Evolutionary conservation across 1,140 invertebrate genomes (phyloP).

Genomic region (Drosophila kikkawai): DNA sequence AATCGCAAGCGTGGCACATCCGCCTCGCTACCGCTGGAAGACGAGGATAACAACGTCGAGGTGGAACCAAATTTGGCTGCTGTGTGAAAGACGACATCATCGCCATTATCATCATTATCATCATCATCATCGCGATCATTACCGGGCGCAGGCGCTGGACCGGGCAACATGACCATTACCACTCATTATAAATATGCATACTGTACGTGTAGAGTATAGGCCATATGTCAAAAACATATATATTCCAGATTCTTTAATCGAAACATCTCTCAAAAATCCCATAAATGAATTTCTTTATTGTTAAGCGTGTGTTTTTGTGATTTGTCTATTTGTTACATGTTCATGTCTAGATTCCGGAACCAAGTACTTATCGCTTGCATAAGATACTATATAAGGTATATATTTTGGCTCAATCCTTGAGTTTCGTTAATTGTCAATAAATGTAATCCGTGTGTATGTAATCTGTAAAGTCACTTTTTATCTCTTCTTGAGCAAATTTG

Average conservation of each 20-base stretch:
- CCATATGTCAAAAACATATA: slow-evolving; percentile 52
- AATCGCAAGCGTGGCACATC: slow-evolving; percentile 58
- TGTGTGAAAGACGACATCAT: slow-evolving; percentile 10
- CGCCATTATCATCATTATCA: neutral
- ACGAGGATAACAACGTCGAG: slow-evolving; percentile 44
- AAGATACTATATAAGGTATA: slow-evolving; percentile 37
- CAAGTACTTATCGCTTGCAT: slow-evolving; percentile 46
- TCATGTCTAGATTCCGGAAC: slow-evolving; percentile 23
- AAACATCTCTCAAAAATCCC: slow-evolving; percentile 50
- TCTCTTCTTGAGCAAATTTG: neutral
- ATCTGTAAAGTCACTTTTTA: slow-evolving; percentile 8
- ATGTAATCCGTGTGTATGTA: slow-evolving; percentile 30
- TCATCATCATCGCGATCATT: slow-evolving; percentile 13
- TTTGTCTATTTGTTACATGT: slow-evolving; percentile 38
- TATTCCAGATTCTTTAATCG: slow-evolving; percentile 62
- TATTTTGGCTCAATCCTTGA: slow-evolving; percentile 38
- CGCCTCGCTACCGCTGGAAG: slow-evolving; percentile 26
- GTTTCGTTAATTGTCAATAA: slow-evolving; percentile 55
- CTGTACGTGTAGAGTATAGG: slow-evolving; percentile 41
- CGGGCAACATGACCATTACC: slow-evolving; percentile 32
- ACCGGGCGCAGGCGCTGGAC: slow-evolving; percentile 64
- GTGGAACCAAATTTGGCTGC: slow-evolving; percentile 14
- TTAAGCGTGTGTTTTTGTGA: slow-evolving; percentile 35
- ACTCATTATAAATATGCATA: slow-evolving; percentile 47
- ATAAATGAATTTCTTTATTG: slow-evolving; percentile 43